Evolutionary conservation across 2,113 vertebrate species (phyloP).

Genomic region (Pelvicachromis taeniatus): DNA sequence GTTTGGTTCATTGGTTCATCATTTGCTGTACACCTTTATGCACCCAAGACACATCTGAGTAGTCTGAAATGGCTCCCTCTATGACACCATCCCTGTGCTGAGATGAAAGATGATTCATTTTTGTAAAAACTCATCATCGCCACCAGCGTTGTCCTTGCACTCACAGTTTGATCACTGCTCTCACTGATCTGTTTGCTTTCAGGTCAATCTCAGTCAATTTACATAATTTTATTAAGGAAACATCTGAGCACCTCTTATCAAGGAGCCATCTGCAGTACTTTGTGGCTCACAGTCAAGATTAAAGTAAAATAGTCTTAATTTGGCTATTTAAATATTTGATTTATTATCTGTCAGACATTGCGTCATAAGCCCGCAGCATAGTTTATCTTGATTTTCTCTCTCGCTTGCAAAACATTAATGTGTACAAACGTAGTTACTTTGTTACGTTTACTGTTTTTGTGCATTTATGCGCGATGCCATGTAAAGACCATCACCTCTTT

Average conservation of each 20-base stretch:
- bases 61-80: not conserved
- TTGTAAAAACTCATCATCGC: not conserved
- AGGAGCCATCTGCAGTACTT: conserved; percentile 33
- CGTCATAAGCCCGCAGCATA: not conserved
- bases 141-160: not conserved
- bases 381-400: not conserved
- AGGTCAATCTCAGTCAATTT: conserved; percentile 20
- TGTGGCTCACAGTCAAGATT: conserved; percentile 19
- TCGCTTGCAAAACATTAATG: not conserved
- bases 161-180: conserved; percentile 21
- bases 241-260: conserved; percentile 29
- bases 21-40: not conserved
- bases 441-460: not conserved
- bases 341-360: not conserved
- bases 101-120: conserved; percentile 6
- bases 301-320: conserved; percentile 4
- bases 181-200: conserved; percentile 22
- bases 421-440: not conserved
- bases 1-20: not conserved
- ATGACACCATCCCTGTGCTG: not conserved
- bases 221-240: conserved; percentile 20
- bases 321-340: not conserved
- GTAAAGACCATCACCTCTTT: not conserved
- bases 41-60: not conserved
- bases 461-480: not conserved